Evolutionary conservation across 1,140 invertebrate genomes (phyloP).

Genomic region (Paralvinella palmiformis): DNA sequence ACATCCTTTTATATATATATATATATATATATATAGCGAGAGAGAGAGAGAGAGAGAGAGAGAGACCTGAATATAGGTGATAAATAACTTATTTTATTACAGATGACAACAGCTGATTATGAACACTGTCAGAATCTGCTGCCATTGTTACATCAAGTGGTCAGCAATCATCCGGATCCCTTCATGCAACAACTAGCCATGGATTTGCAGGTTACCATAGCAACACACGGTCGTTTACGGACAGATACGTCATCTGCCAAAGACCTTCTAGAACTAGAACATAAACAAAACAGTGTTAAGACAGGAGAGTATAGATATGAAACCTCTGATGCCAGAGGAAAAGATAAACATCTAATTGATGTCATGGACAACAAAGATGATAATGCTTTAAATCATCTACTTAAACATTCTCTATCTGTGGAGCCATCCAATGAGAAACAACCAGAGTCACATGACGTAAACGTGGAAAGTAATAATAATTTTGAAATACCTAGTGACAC

Average conservation of each 20-base stretch:
- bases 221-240: slow-evolving; percentile 45
- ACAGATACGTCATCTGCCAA: not conserved
- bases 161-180: slow-evolving; percentile 39
- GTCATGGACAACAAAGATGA: not conserved
- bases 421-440: no score
- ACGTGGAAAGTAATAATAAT: no score
- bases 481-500: no score
- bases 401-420: no score
- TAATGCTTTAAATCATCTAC: not conserved
- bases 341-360: not conserved
- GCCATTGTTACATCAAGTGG: slow-evolving; percentile 46
- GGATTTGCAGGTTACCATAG: slow-evolving; percentile 51
- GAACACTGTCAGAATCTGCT: slow-evolving; percentile 50
- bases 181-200: slow-evolving; percentile 42
- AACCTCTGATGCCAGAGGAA: not conserved
- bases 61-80: not conserved
- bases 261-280: no score
- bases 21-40: no score
- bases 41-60: no score
- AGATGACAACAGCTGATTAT: slow-evolving; percentile 42
- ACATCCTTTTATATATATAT: no score
- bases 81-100: no score
- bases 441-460: no score
- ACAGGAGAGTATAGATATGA: not conserved
- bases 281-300: not conserved